phyloP scores from a whole-genome alignment of 2,113 vertebrate genomes.

The Talpa occidentalis region DNA sequence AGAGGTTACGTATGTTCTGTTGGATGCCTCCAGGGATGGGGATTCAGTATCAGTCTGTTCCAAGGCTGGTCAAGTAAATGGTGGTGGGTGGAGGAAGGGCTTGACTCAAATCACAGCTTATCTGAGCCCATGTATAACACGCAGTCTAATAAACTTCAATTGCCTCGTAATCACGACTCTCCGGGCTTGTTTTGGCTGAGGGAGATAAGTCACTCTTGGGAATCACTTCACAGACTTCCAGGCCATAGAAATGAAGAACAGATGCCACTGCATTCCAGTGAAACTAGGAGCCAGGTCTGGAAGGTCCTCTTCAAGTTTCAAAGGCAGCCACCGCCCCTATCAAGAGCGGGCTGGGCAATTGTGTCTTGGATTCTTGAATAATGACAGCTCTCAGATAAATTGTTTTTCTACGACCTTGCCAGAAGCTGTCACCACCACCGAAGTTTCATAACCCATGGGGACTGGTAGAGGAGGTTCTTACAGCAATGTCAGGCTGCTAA shows the following conservation, averaged over 20 bases:
- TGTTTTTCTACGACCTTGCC: constrained; percentile 15
- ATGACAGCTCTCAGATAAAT: constrained; percentile 12
- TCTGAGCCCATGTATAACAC: not conserved
- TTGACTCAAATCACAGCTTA: not conserved
- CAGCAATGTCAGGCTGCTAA: not conserved
- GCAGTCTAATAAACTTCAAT: constrained; percentile 13
- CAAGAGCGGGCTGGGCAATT: not conserved
- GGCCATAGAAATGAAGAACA: constrained; percentile 35
- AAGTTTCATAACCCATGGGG: not conserved
- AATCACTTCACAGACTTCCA: constrained; percentile 38
- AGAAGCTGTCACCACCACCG: not conserved
- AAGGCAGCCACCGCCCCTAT: not conserved
- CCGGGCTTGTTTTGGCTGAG: not conserved
- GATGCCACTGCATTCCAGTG: not conserved
- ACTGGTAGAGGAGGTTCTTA: not conserved
- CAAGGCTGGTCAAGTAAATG: not conserved
- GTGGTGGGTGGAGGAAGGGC: not conserved
- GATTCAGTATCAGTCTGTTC: not conserved
- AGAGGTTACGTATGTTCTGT: not conserved
- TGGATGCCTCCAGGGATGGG: not conserved
- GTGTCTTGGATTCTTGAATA: constrained; percentile 22
- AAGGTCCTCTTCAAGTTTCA: not conserved
- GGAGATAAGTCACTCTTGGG: not conserved
- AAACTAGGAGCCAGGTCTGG: not conserved
- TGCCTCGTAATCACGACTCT: not conserved